phyloP scores from a whole-genome alignment of 1,140 invertebrate species.

The Euwallacea similis region DNA sequence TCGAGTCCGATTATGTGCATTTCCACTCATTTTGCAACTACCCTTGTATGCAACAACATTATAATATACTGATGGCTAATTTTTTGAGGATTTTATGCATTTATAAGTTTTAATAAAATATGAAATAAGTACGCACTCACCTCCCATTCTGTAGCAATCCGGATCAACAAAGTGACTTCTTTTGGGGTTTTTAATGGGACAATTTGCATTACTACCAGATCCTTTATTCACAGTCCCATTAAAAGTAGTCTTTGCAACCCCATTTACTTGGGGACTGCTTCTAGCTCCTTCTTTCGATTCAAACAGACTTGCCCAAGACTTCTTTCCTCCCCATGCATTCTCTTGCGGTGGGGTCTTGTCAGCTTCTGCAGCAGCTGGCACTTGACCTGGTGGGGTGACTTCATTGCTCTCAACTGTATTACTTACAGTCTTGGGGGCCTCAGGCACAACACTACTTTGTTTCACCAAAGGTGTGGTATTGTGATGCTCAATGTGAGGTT shows the following conservation, averaged over 20 bases:
- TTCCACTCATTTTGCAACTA: too few species aligned
- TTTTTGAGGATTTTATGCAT: too few species aligned
- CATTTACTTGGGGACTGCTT: slow-evolving; percentile 9
- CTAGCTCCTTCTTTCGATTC: slow-evolving; percentile 32
- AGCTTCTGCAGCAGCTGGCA: slow-evolving; percentile 9
- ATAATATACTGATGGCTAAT: too few species aligned
- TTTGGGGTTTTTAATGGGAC: slow-evolving; percentile 47
- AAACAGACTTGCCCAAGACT: slow-evolving; percentile 52
- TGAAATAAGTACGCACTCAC: slow-evolving; percentile 53
- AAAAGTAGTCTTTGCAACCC: slow-evolving; percentile 18
- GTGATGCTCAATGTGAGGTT: not conserved
- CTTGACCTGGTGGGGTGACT: slow-evolving; percentile 15
- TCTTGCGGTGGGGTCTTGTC: slow-evolving; percentile 4
- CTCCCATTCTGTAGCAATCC: slow-evolving; percentile 66
- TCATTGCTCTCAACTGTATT: slow-evolving; percentile 1
- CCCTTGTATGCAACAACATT: too few species aligned
- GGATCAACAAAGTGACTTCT: slow-evolving; percentile 59
- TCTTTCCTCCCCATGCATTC: slow-evolving; percentile 20
- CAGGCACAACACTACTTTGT: not conserved
- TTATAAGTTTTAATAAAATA: too few species aligned
- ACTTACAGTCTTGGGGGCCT: not conserved
- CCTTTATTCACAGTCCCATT: slow-evolving; percentile 37
- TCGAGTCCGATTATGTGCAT: too few species aligned
- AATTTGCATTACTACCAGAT: slow-evolving; percentile 36
- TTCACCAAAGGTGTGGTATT: not conserved